Percentiles rank a stretch among this genome's conserved stretches.
phyloP scores from a whole-genome alignment of 2,888 invertebrate species.

The Yponomeuta cagnagella region DNA sequence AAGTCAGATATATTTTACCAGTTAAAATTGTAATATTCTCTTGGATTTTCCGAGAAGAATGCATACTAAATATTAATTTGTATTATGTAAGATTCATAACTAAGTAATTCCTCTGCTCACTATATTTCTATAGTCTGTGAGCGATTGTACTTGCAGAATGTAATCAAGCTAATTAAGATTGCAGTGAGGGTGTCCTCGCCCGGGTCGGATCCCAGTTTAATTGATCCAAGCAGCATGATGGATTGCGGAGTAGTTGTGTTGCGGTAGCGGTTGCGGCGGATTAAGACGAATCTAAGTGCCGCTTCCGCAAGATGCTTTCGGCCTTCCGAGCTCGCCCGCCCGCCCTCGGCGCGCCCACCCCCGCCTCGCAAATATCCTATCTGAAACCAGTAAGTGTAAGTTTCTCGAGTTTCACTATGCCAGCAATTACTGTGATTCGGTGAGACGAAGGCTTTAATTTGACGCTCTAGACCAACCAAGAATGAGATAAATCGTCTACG shows the following conservation, averaged over 20 bases:
- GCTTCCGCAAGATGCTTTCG: slow-evolving; percentile 31
- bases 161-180: neutral
- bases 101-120: neutral
- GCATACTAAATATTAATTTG: neutral
- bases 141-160: neutral
- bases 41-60: neutral
- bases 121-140: no score
- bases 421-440: neutral
- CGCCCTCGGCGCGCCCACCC: neutral
- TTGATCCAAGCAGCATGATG: slow-evolving; percentile 54
- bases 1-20: neutral
- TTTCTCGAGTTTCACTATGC: neutral
- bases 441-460: neutral
- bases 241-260: slow-evolving; percentile 36
- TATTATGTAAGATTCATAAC: neutral
- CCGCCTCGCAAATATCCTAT: neutral
- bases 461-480: neutral
- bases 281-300: slow-evolving; percentile 43
- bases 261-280: slow-evolving; percentile 32
- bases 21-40: neutral
- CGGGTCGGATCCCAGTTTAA: slow-evolving; percentile 32
- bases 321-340: slow-evolving; percentile 22
- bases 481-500: slow-evolving; percentile 1
- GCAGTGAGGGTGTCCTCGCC: neutral
- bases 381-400: neutral